Evolutionary conservation across 2,113 vertebrate genomes (phyloP).

Genomic region (Corythornis cristatus): DNA sequence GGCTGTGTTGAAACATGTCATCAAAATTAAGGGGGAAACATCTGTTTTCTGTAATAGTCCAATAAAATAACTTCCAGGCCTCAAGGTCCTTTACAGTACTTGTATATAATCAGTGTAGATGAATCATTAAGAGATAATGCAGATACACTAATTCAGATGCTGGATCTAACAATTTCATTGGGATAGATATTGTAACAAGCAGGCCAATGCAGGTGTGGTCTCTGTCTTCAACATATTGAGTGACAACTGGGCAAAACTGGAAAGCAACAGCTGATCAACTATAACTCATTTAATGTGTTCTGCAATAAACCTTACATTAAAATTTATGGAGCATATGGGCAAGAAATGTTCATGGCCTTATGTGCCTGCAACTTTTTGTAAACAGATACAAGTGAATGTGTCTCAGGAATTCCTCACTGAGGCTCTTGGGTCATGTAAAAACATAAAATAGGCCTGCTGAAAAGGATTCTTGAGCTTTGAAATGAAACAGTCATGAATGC

Average conservation of each 20-base stretch:
- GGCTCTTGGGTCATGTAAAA: background rate
- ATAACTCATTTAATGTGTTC: constrained; percentile 5
- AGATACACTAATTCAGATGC: background rate
- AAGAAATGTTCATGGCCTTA: constrained; percentile 50
- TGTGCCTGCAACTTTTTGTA: background rate
- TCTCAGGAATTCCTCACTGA: background rate
- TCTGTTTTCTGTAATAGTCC: background rate
- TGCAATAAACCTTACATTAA: constrained; percentile 13
- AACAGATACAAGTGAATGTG: background rate
- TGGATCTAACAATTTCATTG: background rate
- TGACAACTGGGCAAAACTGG: background rate
- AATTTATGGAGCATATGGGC: constrained; percentile 59
- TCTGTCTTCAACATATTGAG: background rate
- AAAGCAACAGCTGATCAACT: constrained; percentile 27
- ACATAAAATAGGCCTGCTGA: background rate
- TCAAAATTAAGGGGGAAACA: background rate
- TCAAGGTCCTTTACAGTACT: background rate
- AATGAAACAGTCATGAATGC: background rate
- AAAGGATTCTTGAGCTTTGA: background rate
- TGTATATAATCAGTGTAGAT: background rate
- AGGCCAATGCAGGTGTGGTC: background rate
- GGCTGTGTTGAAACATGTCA: background rate
- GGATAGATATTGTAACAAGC: background rate
- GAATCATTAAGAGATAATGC: background rate
- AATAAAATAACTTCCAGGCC: background rate